Evolutionary conservation across 2,113 vertebrate genomes (phyloP), one percentile per base, ranked within the genome.

Genomic region (Odobenus rosmarus): DNA sequence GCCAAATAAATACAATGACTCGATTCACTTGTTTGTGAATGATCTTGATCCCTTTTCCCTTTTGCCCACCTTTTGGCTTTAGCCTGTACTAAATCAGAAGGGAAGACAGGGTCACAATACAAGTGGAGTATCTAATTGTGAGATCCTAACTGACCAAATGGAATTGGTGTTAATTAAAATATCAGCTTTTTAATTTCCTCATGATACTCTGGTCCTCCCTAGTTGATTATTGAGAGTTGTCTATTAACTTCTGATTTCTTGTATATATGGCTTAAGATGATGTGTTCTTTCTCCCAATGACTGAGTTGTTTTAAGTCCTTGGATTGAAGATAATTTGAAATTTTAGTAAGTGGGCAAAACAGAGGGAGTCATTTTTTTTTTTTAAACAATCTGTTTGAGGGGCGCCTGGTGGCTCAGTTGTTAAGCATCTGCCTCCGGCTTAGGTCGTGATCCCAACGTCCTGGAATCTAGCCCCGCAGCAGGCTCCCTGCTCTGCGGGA

Each of bases 211-310:
- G 36, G 33, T 71, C 19, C 18, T 95, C 15, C 33, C 11, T 85
- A 67, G 51, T 95, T 84, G n/a, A 83, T 69, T 80, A 46, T 62
- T 61, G 49, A 69, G 81, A 91, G 24, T 69, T 67, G 31, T 21
- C 55, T 79, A 28, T 55, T 90, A 89, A 95, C 39, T 84, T 95
- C 79, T 62, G 77, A 21, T 85, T 90, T 91, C 49, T 80, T 57
- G 12, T 6, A 49, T 80, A 12, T 42, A 23, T 85, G 79, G 21
- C 24, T 90, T 42, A 85, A 42, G 24, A 53, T 23, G 31, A 55
- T 76, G 59, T 74, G 14, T 90, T 36, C 21, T 36, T 82, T 80
- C 15, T 69, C 23, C 26, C 33, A 59, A 3, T 92, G 69, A 42
- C 57, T 83, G 61, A 82, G 59, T 72, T 57, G 31, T 91, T 77